A percentile compares a stretch with the other conserved stretches of the same genome.
Evolutionary conservation across 2,113 vertebrate species (phyloP).

Genomic region (Microtus pennsylvanicus): DNA sequence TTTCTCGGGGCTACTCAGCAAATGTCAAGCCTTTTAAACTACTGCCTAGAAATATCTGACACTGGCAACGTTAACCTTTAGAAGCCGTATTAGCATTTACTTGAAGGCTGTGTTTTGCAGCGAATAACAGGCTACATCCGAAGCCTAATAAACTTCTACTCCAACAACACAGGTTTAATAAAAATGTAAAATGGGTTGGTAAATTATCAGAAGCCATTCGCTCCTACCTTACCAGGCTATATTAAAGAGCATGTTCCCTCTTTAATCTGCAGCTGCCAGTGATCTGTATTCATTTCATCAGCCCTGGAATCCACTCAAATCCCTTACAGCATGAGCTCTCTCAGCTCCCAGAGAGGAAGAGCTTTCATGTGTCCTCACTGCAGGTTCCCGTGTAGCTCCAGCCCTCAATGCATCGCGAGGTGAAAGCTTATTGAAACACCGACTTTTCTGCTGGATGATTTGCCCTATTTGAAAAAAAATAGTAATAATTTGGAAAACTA

Average conservation of each 20-base stretch:
- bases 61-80: slow-evolving; percentile 76
- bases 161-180: slow-evolving; percentile 66
- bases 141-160: slow-evolving; percentile 54
- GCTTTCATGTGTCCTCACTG: slow-evolving; percentile 32
- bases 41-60: slow-evolving; percentile 69
- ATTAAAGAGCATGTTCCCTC: slow-evolving; percentile 53
- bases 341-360: background rate
- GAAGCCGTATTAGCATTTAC: slow-evolving; percentile 73
- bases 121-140: slow-evolving; percentile 58
- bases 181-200: slow-evolving; percentile 65
- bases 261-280: slow-evolving; percentile 53
- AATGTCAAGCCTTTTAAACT: slow-evolving; percentile 78
- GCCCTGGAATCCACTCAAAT: slow-evolving; percentile 34
- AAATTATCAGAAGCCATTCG: slow-evolving; percentile 68
- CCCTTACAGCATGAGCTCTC: slow-evolving; percentile 32
- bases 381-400: background rate
- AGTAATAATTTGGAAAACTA: background rate
- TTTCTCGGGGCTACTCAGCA: slow-evolving; percentile 73
- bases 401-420: background rate
- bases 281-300: slow-evolving; percentile 36
- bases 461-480: background rate
- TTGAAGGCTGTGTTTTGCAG: slow-evolving; percentile 63
- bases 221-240: slow-evolving; percentile 42
- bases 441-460: slow-evolving; percentile 32
- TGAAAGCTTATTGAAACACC: slow-evolving; percentile 54